Base-by-base conservation (phyloP, 1,140 invertebrate genomes). In the Mizuhopecten yessoensis region DNA sequence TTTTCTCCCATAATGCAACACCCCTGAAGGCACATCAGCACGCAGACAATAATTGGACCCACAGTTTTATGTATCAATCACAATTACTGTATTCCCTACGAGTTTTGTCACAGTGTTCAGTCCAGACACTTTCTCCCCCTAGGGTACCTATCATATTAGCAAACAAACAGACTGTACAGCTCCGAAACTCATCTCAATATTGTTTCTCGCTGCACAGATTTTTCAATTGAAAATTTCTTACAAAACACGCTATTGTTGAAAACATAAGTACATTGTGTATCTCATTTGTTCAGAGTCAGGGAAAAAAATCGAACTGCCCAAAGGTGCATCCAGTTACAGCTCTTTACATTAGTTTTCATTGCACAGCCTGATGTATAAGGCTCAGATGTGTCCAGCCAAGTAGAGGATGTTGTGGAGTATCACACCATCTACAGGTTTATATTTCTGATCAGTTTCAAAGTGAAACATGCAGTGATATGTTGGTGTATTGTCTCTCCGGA, bases 121-220 rank as follows among this genome's bases (percentile, higher is more conserved):
- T 75, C 57, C 57, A 75, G 57, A 75, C 57, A 29, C 9, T 29
- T 29, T 75, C 57, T 75, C 23, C 57, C 57, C 23, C 57, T 75
- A 75, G 57, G 57, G 57, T n/a, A 75, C 57, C 57, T n/a, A 75
- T 75, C 57, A 75, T 75, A 75, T 75, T 75, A 75, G 57, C n/a
- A 5, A 75, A 75, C 57, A 75, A 75, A 29, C 42, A 45, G 10
- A 45, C 17, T 9, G 9, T 45, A 45, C 42, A 45, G 17, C 42
- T 45, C 42, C 42, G 17, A 45, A 45, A 2, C 7, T 29, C 57
- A 75, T 75, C 57, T 75, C n/a, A 75, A 29, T 75, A 75, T 29
- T 75, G 57, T 75, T n/a, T 75, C 57, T n/a, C 17, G n/a, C 57
- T 75, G n/a, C 57, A 13, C 23, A 75, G 17, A 75, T 11, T n/a